phyloP scores from a whole-genome alignment of 2,888 invertebrate species.

The Therioaphis trifolii region DNA sequence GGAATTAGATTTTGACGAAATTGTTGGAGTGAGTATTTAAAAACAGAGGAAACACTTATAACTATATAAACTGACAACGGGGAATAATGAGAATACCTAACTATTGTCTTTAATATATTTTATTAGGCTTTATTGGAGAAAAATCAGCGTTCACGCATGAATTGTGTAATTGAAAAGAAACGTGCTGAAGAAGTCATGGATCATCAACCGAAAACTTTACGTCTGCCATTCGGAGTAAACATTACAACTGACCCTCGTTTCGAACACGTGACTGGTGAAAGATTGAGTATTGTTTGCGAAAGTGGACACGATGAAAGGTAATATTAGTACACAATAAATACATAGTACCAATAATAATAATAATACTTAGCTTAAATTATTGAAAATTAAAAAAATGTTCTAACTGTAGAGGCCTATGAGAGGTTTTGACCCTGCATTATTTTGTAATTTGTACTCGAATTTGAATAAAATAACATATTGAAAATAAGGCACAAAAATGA shows the following conservation, averaged over 20 bases:
- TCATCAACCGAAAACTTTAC: conserved; percentile 76
- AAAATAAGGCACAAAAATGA: too few species aligned
- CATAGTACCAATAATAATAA: too few species aligned
- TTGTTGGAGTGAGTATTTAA: conserved; percentile 78
- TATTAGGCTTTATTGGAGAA: conserved; percentile 71
- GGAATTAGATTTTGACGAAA: conserved; percentile 84
- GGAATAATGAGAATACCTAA: too few species aligned
- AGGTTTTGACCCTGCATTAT: too few species aligned
- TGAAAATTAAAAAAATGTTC: too few species aligned
- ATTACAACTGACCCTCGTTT: conserved; percentile 79
- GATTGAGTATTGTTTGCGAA: conserved; percentile 89
- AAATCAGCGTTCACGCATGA: conserved; percentile 80
- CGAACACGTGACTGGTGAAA: conserved; percentile 82
- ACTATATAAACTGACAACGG: too few species aligned
- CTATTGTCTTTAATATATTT: not conserved
- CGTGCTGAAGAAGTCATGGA: conserved; percentile 85
- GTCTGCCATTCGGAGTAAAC: conserved; percentile 77
- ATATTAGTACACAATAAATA: too few species aligned
- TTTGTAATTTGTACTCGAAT: too few species aligned
- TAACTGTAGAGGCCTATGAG: too few species aligned
- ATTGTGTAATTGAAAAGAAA: conserved; percentile 89
- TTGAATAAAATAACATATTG: too few species aligned
- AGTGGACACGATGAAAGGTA: conserved; percentile 76
- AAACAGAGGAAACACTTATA: too few species aligned
- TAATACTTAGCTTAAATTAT: too few species aligned